Evolutionary conservation across 64 coral and sea anemone species (phyloP).

Genomic region (Catalaphyllia jardinei): DNA sequence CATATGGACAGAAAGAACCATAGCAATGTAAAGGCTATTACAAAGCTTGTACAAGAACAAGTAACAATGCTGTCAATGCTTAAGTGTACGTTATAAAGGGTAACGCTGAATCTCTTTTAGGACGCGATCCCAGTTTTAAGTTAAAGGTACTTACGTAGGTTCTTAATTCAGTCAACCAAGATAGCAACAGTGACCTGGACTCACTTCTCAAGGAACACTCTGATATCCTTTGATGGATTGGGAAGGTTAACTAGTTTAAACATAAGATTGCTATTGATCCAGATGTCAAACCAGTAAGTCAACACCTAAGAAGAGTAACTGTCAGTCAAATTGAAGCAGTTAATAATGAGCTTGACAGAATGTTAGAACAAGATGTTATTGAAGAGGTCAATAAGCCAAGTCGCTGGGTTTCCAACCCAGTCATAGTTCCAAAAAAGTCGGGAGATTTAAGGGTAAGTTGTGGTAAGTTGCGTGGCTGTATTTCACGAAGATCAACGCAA

Average conservation of each 20-base stretch:
- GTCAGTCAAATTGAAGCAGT: slow-evolving; percentile 52
- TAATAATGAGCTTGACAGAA: slow-evolving; percentile 57
- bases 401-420: slow-evolving; percentile 27
- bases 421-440: slow-evolving; percentile 33
- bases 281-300: slow-evolving; percentile 35
- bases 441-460: slow-evolving; percentile 41
- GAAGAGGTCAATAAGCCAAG: slow-evolving; percentile 47
- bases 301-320: background rate
- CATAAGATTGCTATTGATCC: slow-evolving; percentile 32
- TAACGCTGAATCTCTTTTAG: slow-evolving; percentile 18
- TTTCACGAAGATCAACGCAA: slow-evolving; percentile 43
- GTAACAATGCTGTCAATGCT: background rate
- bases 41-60: background rate
- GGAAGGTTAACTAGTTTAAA: slow-evolving; percentile 28
- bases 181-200: background rate
- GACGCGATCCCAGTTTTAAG: slow-evolving; percentile 32
- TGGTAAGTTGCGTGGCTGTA: slow-evolving; percentile 34
- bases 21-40: slow-evolving; percentile 10
- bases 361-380: slow-evolving; percentile 44
- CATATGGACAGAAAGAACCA: slow-evolving; percentile 50
- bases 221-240: slow-evolving; percentile 33
- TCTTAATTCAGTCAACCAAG: background rate
- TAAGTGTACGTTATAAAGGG: slow-evolving; percentile 22
- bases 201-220: slow-evolving; percentile 19
- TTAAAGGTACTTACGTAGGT: background rate